phyloP scores from a whole-genome alignment of 2,797 vertebrate genomes.

The Ficedula albicollis region DNA sequence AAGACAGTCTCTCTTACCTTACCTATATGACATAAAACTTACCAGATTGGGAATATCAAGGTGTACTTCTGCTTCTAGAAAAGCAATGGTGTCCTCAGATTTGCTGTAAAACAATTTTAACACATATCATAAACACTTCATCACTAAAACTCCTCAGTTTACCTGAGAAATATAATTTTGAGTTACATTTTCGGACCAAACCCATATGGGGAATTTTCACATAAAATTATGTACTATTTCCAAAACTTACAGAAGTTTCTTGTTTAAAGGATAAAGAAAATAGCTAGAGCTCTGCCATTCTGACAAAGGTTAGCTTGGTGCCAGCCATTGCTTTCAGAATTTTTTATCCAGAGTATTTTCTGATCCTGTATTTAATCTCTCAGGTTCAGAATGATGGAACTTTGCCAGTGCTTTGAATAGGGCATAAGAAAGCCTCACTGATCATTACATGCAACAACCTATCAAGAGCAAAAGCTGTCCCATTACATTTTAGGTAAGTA shows the following conservation, averaged over 20 bases:
- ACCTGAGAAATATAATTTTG: not conserved
- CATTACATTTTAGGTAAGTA: not conserved
- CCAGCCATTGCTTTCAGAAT: not conserved
- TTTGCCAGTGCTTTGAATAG: not conserved
- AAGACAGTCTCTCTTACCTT: not conserved
- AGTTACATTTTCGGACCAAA: not conserved
- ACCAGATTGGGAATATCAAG: slow-evolving; percentile 81
- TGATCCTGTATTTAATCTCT: not conserved
- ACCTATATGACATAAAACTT: slow-evolving; percentile 14
- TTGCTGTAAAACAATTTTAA: slow-evolving; percentile 57
- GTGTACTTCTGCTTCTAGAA: slow-evolving; percentile 80
- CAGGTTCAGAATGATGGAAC: not conserved
- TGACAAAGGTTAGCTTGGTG: not conserved
- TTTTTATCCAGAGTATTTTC: not conserved
- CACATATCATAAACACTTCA: not conserved
- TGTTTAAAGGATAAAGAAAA: not conserved
- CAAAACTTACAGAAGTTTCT: not conserved
- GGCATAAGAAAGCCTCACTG: not conserved
- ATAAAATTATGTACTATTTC: not conserved
- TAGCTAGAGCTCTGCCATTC: not conserved
- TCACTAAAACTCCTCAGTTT: not conserved
- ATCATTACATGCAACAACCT: not conserved
- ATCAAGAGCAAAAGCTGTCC: not conserved
- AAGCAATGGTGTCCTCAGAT: slow-evolving; percentile 56
- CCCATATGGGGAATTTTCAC: not conserved